phyloP scores from a whole-genome alignment of 1,140 invertebrate genomes.

The Caerostris darwini region DNA sequence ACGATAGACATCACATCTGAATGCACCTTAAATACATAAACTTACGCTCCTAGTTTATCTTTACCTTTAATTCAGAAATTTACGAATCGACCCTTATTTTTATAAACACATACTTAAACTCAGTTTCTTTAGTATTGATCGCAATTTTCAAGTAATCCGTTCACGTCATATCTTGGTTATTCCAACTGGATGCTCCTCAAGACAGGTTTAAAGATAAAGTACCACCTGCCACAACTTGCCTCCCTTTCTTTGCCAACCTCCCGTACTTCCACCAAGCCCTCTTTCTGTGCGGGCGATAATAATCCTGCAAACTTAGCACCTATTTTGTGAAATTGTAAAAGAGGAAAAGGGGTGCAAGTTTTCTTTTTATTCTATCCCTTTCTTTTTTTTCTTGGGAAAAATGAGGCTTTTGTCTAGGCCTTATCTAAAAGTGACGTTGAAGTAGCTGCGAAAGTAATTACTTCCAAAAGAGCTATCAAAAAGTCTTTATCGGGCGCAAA shows the following conservation, averaged over 20 bases:
- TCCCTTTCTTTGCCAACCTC: background rate
- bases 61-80: too few relatives aligned
- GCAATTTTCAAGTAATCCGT: conserved; percentile 14
- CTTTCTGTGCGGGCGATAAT: background rate
- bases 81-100: too few relatives aligned
- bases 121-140: background rate
- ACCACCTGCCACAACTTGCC: background rate
- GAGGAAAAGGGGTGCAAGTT: background rate
- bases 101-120: background rate
- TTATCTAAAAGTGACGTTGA: conserved; percentile 13
- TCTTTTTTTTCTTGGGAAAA: background rate
- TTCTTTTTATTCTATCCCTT: background rate
- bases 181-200: background rate
- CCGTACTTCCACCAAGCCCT: background rate
- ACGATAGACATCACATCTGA: too few relatives aligned
- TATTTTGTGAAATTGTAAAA: conserved; percentile 35
- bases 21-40: too few relatives aligned
- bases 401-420: conserved; percentile 13
- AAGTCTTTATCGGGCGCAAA: conserved; percentile 28
- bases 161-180: conserved; percentile 5
- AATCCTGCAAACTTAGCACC: conserved; percentile 24
- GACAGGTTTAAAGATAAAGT: conserved; percentile 25
- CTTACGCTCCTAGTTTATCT: too few relatives aligned
- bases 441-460: conserved; percentile 56
- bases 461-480: conserved; percentile 50